These are phyloP conservation scores for Melanostoma mellinum DNA, from an alignment of 2,888 invertebrate species.

Conservation along the genomic window DNA sequence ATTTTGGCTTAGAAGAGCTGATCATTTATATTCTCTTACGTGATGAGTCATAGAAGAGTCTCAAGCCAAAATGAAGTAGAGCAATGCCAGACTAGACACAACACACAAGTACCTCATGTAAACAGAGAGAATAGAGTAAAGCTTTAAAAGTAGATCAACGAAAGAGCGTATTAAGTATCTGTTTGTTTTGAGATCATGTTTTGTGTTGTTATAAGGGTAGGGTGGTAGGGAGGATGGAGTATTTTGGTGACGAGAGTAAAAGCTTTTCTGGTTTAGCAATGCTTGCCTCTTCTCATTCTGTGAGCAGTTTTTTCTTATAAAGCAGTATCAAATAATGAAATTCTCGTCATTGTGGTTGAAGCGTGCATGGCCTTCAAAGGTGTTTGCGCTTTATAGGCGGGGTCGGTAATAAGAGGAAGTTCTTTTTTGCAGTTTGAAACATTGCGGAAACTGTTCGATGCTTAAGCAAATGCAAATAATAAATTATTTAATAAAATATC, in stretches of 20 bases:
- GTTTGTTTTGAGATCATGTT: slow-evolving; percentile 30
- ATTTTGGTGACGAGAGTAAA: slow-evolving; percentile 21
- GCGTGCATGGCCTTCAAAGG: slow-evolving; percentile 71
- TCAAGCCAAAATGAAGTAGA: slow-evolving; percentile 43
- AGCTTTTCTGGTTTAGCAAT: slow-evolving; percentile 31
- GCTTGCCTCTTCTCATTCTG: neutral
- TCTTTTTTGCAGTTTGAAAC: slow-evolving; percentile 20
- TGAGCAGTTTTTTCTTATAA: slow-evolving; percentile 56
- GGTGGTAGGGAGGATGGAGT: slow-evolving; percentile 18
- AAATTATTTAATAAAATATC: neutral
- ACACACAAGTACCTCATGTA: slow-evolving; percentile 38
- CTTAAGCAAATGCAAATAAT: slow-evolving; percentile 22
- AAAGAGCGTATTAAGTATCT: slow-evolving; percentile 49
- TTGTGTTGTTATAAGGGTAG: neutral
- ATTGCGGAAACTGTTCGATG: slow-evolving; percentile 52
- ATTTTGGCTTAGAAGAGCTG: slow-evolving; percentile 26
- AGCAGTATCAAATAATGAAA: slow-evolving; percentile 59
- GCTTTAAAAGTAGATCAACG: slow-evolving; percentile 18
- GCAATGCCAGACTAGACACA: slow-evolving; percentile 16
- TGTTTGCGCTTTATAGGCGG: slow-evolving; percentile 62
- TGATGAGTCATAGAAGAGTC: slow-evolving; percentile 47
- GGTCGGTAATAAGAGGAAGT: slow-evolving; percentile 32
- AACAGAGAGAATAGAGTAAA: slow-evolving; percentile 60
- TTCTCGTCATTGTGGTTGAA: slow-evolving; percentile 68
- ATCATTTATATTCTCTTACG: slow-evolving; percentile 38